phyloP scores from a whole-genome alignment of 1,140 invertebrate species.

The Drosophila ogumai region DNA sequence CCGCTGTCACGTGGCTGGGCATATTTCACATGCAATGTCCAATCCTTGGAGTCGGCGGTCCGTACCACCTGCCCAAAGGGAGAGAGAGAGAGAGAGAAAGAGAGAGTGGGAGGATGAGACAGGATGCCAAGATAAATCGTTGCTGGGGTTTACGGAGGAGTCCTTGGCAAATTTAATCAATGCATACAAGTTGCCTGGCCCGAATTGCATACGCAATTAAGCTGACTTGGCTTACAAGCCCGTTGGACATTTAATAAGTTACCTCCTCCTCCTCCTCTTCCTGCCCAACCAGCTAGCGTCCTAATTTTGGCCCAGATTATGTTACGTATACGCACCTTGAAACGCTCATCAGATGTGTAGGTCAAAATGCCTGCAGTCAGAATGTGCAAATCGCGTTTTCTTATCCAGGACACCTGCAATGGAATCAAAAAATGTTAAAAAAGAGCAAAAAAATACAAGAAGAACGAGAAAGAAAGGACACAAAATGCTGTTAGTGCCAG shows the following conservation, averaged over 20 bases:
- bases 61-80: conserved; percentile 89
- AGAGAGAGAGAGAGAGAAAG: not conserved
- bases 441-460: not conserved
- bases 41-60: conserved; percentile 94
- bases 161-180: conserved; percentile 81
- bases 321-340: conserved; percentile 86
- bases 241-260: conserved; percentile 70
- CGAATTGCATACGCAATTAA: conserved; percentile 80
- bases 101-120: conserved; percentile 12
- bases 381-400: conserved; percentile 91
- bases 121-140: conserved; percentile 62
- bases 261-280: not conserved
- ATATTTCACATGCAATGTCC: conserved; percentile 96
- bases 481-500: conserved; percentile 54
- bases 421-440: conserved; percentile 19
- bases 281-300: not conserved
- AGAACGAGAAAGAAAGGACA: conserved; percentile 40
- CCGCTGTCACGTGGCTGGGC: conserved; percentile 94
- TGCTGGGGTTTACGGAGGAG: conserved; percentile 8
- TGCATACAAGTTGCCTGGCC: conserved; percentile 68
- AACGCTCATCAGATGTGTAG: conserved; percentile 91
- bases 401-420: conserved; percentile 90
- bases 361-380: conserved; percentile 90
- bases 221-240: conserved; percentile 75
- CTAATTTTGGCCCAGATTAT: conserved; percentile 46